Percentiles rank a stretch among this genome's conserved stretches.
These are phyloP conservation scores for Xiphophorus birchmanni DNA, from an alignment of 2,797 vertebrate genomes.

Conservation along the genomic window DNA sequence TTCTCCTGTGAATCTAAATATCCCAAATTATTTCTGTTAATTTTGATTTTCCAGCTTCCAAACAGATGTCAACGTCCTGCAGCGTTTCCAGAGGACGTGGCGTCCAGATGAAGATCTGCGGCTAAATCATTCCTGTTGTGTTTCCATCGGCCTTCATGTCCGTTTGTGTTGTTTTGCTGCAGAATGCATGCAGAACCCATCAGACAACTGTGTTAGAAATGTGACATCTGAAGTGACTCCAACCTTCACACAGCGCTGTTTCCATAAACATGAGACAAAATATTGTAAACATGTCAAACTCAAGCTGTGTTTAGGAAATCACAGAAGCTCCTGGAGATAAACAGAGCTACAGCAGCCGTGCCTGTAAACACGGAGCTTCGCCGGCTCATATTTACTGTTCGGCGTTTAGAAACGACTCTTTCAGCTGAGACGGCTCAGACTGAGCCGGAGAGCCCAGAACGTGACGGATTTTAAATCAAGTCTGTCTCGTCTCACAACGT, in stretches of 20 bases:
- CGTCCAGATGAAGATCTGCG: not conserved
- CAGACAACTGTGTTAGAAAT: conserved; percentile 3
- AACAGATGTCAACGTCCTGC: conserved; percentile 1
- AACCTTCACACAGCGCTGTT: not conserved
- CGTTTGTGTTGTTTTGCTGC: not conserved
- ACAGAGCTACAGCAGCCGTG: conserved; percentile 32
- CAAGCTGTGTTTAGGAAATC: conserved; percentile 34
- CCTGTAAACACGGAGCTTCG: conserved; percentile 34
- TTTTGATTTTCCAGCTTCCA: not conserved
- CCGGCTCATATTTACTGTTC: conserved; percentile 1
- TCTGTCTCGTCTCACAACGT: not conserved
- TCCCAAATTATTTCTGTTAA: not conserved
- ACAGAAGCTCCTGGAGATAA: conserved; percentile 30
- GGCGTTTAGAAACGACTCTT: not conserved
- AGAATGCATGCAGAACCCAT: not conserved
- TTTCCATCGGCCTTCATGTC: not conserved
- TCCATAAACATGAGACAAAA: conserved; percentile 15
- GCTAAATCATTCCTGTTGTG: not conserved
- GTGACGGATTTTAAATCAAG: not conserved
- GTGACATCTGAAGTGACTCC: conserved; percentile 1
- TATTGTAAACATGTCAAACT: conserved; percentile 30
- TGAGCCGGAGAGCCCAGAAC: not conserved
- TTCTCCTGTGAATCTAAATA: not conserved
- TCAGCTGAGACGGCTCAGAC: conserved; percentile 3
- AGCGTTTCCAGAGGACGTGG: not conserved